phyloP scores from a whole-genome alignment of 2,888 invertebrate genomes.

The Scaptomyza polygonia region DNA sequence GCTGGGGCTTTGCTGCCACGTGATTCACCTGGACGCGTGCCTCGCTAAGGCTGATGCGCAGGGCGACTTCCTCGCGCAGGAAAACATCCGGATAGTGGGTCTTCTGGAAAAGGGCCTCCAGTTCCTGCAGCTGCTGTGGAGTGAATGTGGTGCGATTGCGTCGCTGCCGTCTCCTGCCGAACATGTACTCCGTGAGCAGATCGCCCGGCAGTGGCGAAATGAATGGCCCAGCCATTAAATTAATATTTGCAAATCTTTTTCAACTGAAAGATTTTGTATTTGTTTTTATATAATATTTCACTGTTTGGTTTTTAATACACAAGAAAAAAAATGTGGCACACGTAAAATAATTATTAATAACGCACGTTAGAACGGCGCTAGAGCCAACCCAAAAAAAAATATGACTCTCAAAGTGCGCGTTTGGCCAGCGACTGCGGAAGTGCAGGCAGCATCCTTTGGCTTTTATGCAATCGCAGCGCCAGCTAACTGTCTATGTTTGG shows the following conservation, averaged over 20 bases:
- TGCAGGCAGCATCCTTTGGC: conserved; percentile 64
- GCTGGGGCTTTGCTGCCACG: background rate
- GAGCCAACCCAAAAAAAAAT: conserved; percentile 12
- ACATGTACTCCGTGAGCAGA: conserved; percentile 96
- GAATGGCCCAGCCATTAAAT: conserved; percentile 92
- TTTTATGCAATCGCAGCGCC: conserved; percentile 63
- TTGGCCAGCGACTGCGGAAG: conserved; percentile 72
- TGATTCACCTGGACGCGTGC: conserved; percentile 91
- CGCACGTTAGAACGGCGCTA: conserved; percentile 18
- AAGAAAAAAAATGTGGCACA: conserved; percentile 3
- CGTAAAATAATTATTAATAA: conserved; percentile 6
- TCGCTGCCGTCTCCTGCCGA: conserved; percentile 93
- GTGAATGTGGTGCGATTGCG: conserved; percentile 97
- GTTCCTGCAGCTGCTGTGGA: conserved; percentile 95
- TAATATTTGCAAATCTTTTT: conserved; percentile 1
- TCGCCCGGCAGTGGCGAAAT: conserved; percentile 93
- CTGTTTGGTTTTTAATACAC: background rate
- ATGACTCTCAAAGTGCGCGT: conserved; percentile 62
- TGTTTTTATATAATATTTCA: background rate
- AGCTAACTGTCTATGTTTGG: conserved; percentile 9
- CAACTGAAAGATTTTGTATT: background rate
- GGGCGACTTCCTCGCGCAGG: conserved; percentile 93
- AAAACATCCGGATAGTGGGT: conserved; percentile 96
- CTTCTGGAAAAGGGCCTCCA: conserved; percentile 96
- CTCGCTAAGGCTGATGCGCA: conserved; percentile 95